These are phyloP conservation scores for Nicator chloris DNA, from an alignment of 2,113 vertebrate species.

Conservation along the genomic window DNA sequence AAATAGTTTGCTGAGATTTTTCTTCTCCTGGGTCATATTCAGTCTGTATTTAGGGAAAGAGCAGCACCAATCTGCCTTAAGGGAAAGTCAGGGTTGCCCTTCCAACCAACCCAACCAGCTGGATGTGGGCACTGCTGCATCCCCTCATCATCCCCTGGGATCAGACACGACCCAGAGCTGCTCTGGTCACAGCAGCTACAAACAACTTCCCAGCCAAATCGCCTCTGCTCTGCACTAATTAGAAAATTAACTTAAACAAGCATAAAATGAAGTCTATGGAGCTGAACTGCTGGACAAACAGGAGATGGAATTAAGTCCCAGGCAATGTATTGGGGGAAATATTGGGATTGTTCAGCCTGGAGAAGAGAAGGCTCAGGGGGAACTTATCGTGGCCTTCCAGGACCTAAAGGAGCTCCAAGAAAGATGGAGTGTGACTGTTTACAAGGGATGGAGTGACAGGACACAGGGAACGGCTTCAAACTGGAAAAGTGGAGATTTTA, in stretches of 20 bases:
- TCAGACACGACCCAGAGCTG: neutral
- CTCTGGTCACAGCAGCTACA: neutral
- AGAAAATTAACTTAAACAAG: neutral
- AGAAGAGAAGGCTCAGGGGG: neutral
- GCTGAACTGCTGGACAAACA: neutral
- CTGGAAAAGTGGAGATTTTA: neutral
- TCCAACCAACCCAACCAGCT: neutral
- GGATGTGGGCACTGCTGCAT: neutral
- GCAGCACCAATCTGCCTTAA: neutral
- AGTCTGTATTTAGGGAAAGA: neutral
- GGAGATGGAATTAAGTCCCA: neutral
- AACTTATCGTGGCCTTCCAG: neutral
- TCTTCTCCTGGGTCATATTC: neutral
- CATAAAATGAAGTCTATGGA: neutral
- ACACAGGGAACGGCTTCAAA: neutral
- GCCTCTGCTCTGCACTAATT: neutral
- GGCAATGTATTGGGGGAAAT: neutral
- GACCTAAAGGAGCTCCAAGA: neutral
- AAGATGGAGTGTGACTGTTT: neutral
- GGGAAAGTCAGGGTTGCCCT: neutral
- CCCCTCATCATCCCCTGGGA: neutral
- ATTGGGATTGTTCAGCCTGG: neutral
- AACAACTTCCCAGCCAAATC: neutral
- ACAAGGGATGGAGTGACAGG: neutral
- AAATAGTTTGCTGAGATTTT: neutral